These are phyloP conservation scores for Pelvicachromis taeniatus DNA, from an alignment of 2,113 vertebrate genomes.

Conservation along the genomic window DNA sequence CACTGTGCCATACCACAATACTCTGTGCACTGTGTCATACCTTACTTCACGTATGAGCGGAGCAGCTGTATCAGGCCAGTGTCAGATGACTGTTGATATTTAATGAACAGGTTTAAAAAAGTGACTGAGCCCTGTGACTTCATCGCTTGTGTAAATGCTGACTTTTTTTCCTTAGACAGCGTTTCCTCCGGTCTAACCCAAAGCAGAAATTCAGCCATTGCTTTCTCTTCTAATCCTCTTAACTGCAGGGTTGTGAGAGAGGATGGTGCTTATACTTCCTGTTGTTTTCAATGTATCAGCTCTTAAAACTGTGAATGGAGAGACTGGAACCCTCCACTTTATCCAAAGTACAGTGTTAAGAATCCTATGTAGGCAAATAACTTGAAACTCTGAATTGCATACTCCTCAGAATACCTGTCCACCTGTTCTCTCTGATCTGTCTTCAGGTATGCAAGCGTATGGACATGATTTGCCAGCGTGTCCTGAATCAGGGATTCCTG, in stretches of 20 bases:
- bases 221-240: neutral
- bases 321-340: neutral
- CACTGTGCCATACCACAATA: neutral
- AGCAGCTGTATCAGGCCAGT: neutral
- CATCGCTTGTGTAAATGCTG: neutral
- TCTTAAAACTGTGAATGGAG: neutral
- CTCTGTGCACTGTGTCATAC: neutral
- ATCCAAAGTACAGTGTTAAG: neutral
- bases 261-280: no score
- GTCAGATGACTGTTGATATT: neutral
- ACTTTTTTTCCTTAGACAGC: neutral
- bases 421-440: neutral
- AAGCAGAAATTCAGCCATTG: neutral
- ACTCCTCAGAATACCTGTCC: neutral
- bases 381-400: neutral
- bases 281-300: neutral
- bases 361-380: neutral
- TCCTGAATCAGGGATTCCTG: slow-evolving; percentile 97
- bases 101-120: neutral
- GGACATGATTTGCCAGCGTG: slow-evolving; percentile 95
- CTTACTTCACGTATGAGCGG: neutral
- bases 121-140: neutral
- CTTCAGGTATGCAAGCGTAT: slow-evolving; percentile 94
- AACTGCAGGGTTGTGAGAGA: neutral
- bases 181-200: neutral